Evolutionary conservation across 2,113 vertebrate genomes (phyloP).

Genomic region (Oreotrochilus melanogaster): DNA sequence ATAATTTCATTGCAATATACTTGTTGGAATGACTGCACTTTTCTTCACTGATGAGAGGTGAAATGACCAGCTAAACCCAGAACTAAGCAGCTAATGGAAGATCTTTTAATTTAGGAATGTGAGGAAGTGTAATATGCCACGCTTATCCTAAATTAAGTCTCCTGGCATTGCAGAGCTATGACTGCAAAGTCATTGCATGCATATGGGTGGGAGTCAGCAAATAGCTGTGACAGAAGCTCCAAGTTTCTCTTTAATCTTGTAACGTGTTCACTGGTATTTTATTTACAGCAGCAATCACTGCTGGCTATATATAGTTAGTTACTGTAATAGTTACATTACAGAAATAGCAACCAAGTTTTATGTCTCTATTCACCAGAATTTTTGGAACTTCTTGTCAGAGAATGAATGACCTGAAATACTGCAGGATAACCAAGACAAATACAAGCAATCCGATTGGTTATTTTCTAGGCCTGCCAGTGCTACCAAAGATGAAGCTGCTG

Average conservation of each 20-base stretch:
- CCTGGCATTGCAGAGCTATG: constrained; percentile 19
- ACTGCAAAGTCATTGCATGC: background rate
- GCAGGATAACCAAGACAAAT: background rate
- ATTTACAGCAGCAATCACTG: constrained; percentile 61
- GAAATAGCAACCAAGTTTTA: constrained; percentile 37
- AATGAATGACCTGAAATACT: background rate
- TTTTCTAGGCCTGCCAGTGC: background rate
- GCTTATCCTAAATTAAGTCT: constrained; percentile 25
- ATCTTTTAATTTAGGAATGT: constrained; percentile 40
- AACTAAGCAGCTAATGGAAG: constrained; percentile 37
- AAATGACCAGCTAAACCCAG: constrained; percentile 8
- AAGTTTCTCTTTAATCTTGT: constrained; percentile 42
- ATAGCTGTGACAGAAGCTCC: constrained; percentile 21
- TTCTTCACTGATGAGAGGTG: background rate
- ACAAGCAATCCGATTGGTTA: background rate
- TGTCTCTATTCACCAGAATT: constrained; percentile 46
- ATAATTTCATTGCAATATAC: background rate
- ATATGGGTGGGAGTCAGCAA: background rate
- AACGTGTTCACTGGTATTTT: constrained; percentile 56
- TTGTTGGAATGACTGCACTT: background rate
- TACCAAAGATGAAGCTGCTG: background rate
- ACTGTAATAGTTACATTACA: constrained; percentile 29
- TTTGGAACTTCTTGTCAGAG: constrained; percentile 26
- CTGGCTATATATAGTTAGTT: constrained; percentile 60
- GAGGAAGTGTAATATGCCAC: constrained; percentile 27